Evolutionary conservation across 2,113 vertebrate genomes (phyloP).

Genomic region (Callocephalon fimbriatum): DNA sequence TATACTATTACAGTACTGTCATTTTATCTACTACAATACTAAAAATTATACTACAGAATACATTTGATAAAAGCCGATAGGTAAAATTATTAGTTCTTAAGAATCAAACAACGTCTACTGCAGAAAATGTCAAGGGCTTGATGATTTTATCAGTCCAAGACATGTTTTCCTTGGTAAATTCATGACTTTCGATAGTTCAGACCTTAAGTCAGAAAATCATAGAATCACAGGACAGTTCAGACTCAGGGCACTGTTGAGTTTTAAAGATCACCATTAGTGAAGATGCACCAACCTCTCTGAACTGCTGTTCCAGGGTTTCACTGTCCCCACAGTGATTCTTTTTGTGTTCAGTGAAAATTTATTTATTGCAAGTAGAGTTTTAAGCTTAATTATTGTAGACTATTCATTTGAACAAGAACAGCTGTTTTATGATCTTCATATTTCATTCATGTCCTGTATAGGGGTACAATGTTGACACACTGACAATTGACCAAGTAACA

Average conservation of each 20-base stretch:
- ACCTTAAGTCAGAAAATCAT: not conserved
- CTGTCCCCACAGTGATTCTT: not conserved
- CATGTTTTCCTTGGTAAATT: not conserved
- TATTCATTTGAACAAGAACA: not conserved
- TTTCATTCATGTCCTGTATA: constrained; percentile 54
- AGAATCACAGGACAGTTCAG: not conserved
- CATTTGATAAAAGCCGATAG: not conserved
- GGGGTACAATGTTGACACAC: constrained; percentile 92
- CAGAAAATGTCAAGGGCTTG: not conserved
- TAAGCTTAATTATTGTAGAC: not conserved
- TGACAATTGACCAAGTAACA: constrained; percentile 93
- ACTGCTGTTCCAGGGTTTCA: not conserved
- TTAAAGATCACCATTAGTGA: not conserved
- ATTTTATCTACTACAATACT: not conserved
- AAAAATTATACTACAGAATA: not conserved
- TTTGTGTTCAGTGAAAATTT: not conserved
- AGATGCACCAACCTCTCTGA: not conserved
- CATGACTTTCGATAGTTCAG: not conserved
- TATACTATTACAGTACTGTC: not conserved
- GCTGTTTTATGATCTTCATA: not conserved
- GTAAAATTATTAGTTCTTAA: not conserved
- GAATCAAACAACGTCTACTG: not conserved
- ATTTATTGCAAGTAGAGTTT: not conserved
- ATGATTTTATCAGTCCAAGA: not conserved
- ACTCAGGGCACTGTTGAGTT: not conserved